These are phyloP conservation scores for Phyllotreta striolata DNA, from an alignment of 2,888 invertebrate genomes.

Conservation along the genomic window DNA sequence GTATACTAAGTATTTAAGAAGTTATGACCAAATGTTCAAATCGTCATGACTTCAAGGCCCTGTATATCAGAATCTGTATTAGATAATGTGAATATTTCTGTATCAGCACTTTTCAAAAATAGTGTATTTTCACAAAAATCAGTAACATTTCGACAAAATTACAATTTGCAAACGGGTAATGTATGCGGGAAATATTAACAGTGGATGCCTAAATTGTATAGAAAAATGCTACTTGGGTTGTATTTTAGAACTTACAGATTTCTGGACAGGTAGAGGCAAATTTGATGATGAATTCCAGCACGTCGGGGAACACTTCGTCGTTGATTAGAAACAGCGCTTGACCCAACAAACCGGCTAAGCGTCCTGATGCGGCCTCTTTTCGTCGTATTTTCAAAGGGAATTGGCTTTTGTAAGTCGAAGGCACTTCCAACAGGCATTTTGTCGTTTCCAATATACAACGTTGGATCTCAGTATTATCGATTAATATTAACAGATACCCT, in stretches of 20 bases:
- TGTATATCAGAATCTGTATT: too few species aligned
- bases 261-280: constrained; percentile 50
- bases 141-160: too few species aligned
- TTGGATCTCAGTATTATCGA: constrained; percentile 19
- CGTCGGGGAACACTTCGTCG: constrained; percentile 50
- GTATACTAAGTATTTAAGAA: too few species aligned
- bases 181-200: too few species aligned
- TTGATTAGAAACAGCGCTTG: constrained; percentile 53
- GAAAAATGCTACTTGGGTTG: too few species aligned
- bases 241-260: constrained; percentile 54
- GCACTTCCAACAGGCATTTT: constrained; percentile 18
- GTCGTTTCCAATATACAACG: constrained; percentile 10
- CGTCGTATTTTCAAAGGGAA: constrained; percentile 45
- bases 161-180: too few species aligned
- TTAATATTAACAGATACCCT: constrained; percentile 41
- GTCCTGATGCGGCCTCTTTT: constrained; percentile 54
- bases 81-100: too few species aligned
- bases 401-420: constrained; percentile 33
- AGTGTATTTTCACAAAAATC: too few species aligned
- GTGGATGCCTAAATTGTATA: too few species aligned
- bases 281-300: constrained; percentile 52
- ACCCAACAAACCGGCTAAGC: constrained; percentile 53
- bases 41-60: too few species aligned
- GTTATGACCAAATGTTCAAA: too few species aligned
- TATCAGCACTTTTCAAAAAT: too few species aligned